These are phyloP conservation scores for Drosophila jambulina DNA, from an alignment of 1,140 invertebrate species.

Conservation along the genomic window DNA sequence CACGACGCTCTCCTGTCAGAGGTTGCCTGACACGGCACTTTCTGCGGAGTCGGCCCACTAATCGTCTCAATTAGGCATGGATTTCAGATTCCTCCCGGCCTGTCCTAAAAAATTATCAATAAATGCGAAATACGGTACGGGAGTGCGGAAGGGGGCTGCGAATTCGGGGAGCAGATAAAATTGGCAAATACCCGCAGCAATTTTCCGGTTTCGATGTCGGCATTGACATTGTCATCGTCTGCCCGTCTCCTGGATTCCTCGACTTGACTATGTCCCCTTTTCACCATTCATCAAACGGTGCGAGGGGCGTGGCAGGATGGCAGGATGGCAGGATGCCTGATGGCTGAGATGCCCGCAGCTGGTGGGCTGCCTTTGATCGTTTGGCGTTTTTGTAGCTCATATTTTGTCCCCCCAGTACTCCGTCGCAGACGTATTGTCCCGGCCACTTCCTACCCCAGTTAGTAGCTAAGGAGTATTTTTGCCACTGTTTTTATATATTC, in stretches of 20 bases:
- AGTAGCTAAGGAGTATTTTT: conserved; percentile 54
- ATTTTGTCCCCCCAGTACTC: conserved; percentile 48
- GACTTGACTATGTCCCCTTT: conserved; percentile 27
- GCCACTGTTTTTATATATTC: conserved; percentile 63
- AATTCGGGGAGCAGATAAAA: conserved; percentile 47
- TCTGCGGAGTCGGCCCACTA: conserved; percentile 52
- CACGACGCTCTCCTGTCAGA: conserved; percentile 59
- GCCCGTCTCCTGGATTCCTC: conserved; percentile 29
- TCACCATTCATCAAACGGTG: conserved; percentile 59
- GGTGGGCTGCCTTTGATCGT: conserved; percentile 75
- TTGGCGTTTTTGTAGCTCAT: conserved; percentile 67
- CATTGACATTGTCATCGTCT: conserved; percentile 78
- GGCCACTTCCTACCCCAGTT: conserved; percentile 9
- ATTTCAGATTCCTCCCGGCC: conserved; percentile 33
- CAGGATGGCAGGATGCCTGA: conserved; percentile 10
- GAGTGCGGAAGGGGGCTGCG: not conserved
- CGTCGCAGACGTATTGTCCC: conserved; percentile 55
- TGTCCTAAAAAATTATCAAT: conserved; percentile 75
- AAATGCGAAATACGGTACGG: conserved; percentile 43
- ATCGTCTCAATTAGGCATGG: conserved; percentile 81
- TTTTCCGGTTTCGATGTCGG: conserved; percentile 82
- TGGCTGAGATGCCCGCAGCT: conserved; percentile 63
- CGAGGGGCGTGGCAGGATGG: conserved; percentile 17
- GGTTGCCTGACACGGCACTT: conserved; percentile 61
- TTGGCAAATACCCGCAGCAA: conserved; percentile 81